Base-by-base conservation (phyloP, 2,113 vertebrate genomes). In the Verasper variegatus region DNA sequence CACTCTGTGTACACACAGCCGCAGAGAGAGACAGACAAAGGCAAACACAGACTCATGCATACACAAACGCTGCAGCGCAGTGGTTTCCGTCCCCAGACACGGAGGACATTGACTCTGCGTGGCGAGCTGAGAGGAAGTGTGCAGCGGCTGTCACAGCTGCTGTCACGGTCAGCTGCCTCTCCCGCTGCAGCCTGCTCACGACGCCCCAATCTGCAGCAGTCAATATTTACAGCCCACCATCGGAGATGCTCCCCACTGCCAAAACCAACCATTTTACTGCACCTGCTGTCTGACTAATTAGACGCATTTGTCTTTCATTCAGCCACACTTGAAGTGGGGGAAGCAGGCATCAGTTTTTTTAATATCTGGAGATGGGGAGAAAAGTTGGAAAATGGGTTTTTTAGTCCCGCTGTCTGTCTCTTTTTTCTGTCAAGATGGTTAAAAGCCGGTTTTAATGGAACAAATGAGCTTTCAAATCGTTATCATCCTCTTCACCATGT, bases 221-320 rank as follows among this genome's bases (percentile, higher is more conserved):
- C 91, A 93, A 91, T 89, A 91, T 93, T 93, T 91, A 93, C 83
- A 77, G 82, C 76, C 83, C 74, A 74, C 85, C 92, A 83, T 73
- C 78, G 79, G 73, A 91, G 78, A 89, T 58, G 72, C 76, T 67
- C 51, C 51, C 75, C 85, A n/a, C 76, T 58, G 80, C 81, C 81
- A 89, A 42, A 42, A 42, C 40, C 40, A 42, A 42, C 85, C 78
- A 86, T 91, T 90, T 89, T 87, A 79, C 74, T 79, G 76, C 86
- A 87, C 91, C 91, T 88, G 89, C 90, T 91, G 92, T 78, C 82
- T 82, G 85, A 71, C 80, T 92, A 92, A 94, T 93, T 91, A 90
- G 81, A 78, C 80, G 82, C 87, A 86, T 91, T 88, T 86, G 86
- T 89, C 84, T 88, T 88, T 85, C 73, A 86, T 90, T 91, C 87